phyloP scores from a whole-genome alignment of 2,797 vertebrate genomes.

The Cichlasoma orientale region DNA sequence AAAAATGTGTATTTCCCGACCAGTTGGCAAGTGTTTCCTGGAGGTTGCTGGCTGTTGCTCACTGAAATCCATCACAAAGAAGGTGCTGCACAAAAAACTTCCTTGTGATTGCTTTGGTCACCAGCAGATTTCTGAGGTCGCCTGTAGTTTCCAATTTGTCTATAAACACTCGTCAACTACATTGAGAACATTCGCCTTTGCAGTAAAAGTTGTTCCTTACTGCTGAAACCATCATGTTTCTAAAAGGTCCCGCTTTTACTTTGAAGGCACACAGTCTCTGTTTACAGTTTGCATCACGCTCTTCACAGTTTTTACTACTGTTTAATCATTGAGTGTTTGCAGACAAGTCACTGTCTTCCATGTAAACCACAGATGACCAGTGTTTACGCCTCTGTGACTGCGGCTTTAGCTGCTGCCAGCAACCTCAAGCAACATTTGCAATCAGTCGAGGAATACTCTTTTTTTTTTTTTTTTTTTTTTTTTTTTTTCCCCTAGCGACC shows the following conservation, averaged over 20 bases:
- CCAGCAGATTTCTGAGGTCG: background rate
- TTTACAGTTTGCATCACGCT: background rate
- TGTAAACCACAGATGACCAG: background rate
- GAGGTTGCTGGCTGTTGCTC: background rate
- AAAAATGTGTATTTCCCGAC: background rate
- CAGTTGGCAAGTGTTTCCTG: background rate
- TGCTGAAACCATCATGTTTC: background rate
- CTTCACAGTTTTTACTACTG: background rate
- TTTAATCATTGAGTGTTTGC: background rate
- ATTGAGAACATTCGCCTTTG: background rate
- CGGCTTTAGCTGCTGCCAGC: too few relatives aligned
- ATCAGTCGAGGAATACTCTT: too few relatives aligned
- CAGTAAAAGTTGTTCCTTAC: background rate
- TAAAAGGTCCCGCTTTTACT: background rate
- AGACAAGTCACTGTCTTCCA: background rate
- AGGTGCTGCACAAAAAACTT: background rate
- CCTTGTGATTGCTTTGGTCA: background rate
- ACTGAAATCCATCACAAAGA: background rate
- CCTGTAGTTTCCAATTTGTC: background rate
- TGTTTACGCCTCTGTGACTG: too few relatives aligned
- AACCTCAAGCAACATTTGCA: too few relatives aligned
- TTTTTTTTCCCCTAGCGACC: too few relatives aligned
- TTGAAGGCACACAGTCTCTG: background rate
- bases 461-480: too few relatives aligned
- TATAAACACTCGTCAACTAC: background rate